phyloP scores from a whole-genome alignment of 2,113 vertebrate species.

The Grammomys dolichurus region DNA sequence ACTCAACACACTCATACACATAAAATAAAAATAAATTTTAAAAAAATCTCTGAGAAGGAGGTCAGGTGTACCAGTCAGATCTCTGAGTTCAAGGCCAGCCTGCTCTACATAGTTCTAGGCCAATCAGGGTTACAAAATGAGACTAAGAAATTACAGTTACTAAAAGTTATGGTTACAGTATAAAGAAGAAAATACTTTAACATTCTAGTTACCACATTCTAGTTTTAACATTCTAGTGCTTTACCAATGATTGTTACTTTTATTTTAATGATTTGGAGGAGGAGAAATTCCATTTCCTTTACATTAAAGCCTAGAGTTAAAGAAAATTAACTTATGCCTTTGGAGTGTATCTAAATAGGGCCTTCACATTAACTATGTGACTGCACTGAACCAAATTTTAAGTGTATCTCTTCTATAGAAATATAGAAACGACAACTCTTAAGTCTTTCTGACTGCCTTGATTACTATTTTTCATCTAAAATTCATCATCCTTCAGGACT shows the following conservation, averaged over 20 bases:
- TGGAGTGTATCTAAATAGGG: neutral
- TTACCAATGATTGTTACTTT: slow-evolving; percentile 28
- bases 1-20: neutral
- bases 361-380: neutral
- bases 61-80: neutral
- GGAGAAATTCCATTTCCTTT: neutral
- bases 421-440: neutral
- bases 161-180: slow-evolving; percentile 9
- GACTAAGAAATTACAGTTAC: neutral
- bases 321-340: slow-evolving; percentile 50
- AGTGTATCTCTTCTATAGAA: neutral
- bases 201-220: no score
- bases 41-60: neutral
- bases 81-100: neutral
- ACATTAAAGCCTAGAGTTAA: slow-evolving; percentile 19
- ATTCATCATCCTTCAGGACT: neutral
- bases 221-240: slow-evolving; percentile 11
- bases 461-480: slow-evolving; percentile 35
- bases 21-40: neutral
- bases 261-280: neutral
- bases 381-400: neutral
- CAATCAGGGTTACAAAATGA: neutral
- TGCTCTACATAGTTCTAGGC: neutral
- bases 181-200: neutral
- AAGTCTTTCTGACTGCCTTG: neutral